These are phyloP conservation scores for Entomyzon cyanotis DNA, from an alignment of 2,113 vertebrate species.

Conservation along the genomic window DNA sequence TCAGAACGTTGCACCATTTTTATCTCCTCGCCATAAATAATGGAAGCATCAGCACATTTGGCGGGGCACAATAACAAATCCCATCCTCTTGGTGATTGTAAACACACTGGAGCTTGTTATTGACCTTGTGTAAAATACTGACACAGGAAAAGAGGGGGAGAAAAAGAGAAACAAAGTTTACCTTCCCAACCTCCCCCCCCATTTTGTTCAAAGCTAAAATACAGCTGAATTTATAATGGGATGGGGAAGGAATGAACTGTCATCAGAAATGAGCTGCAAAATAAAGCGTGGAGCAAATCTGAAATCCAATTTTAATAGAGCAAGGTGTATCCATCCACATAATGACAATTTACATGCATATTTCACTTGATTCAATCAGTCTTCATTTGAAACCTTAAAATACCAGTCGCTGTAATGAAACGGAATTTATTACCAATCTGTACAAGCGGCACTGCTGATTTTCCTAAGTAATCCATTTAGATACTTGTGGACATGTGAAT, in stretches of 20 bases:
- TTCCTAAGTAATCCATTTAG: conserved; percentile 1
- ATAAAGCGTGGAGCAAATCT: conserved; percentile 34
- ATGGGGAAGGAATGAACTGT: not conserved
- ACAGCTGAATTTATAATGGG: not conserved
- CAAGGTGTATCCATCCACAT: conserved; percentile 22
- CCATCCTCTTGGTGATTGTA: conserved; percentile 70
- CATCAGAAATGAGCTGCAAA: not conserved
- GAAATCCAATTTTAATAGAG: conserved; percentile 38
- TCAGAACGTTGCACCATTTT: conserved; percentile 57
- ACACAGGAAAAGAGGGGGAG: not conserved
- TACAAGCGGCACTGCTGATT: not conserved
- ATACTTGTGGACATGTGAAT: not conserved
- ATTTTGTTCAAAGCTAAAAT: not conserved
- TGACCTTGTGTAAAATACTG: conserved; percentile 70
- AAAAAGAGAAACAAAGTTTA: not conserved
- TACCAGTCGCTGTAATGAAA: not conserved
- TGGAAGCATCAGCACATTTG: conserved; percentile 67
- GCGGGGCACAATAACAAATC: conserved; percentile 71
- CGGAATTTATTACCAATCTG: conserved; percentile 35
- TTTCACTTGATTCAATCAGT: conserved; percentile 38
- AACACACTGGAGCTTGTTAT: conserved; percentile 73
- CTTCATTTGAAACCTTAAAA: conserved; percentile 15
- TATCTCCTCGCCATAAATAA: conserved; percentile 71
- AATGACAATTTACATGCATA: conserved; percentile 15
- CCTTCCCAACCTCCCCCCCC: too few species aligned